Evolutionary conservation across 1,140 invertebrate species (phyloP).

Genomic region (Brachionus koreanus): DNA sequence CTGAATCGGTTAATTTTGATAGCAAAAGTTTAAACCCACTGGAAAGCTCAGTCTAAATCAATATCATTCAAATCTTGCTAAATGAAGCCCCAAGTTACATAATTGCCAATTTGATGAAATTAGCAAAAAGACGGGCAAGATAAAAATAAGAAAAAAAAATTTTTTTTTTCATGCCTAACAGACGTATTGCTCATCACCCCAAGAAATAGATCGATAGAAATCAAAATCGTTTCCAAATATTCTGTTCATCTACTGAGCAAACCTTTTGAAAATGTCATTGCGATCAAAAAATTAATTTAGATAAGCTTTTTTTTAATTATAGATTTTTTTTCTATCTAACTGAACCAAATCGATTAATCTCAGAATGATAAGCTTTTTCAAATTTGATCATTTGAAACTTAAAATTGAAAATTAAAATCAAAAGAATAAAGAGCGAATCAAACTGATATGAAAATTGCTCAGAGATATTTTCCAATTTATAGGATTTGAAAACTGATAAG

Average conservation of each 20-base stretch:
- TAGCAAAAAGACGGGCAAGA: not conserved
- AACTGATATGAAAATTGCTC: conserved; percentile 5
- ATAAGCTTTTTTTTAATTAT: not conserved
- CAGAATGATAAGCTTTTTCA: not conserved
- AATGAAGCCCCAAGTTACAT: not conserved
- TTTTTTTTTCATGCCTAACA: not conserved
- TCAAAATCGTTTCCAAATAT: not conserved
- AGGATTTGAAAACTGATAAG: conserved; percentile 10
- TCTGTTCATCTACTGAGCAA: not conserved
- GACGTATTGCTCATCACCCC: not conserved
- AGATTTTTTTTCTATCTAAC: not conserved
- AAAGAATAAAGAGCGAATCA: conserved; percentile 4
- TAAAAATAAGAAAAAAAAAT: not conserved
- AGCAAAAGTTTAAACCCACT: not conserved
- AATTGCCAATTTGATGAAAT: not conserved
- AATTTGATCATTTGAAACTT: conserved; percentile 29
- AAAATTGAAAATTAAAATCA: not conserved
- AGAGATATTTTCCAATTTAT: not conserved
- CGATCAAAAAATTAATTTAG: not conserved
- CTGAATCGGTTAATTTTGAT: not conserved
- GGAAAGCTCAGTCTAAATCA: not conserved
- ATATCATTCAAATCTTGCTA: not conserved
- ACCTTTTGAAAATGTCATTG: not conserved
- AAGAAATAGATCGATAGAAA: not conserved
- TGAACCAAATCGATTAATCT: conserved; percentile 10